phyloP scores from a whole-genome alignment of 2,113 vertebrate species.

The Istiophorus platypterus region DNA sequence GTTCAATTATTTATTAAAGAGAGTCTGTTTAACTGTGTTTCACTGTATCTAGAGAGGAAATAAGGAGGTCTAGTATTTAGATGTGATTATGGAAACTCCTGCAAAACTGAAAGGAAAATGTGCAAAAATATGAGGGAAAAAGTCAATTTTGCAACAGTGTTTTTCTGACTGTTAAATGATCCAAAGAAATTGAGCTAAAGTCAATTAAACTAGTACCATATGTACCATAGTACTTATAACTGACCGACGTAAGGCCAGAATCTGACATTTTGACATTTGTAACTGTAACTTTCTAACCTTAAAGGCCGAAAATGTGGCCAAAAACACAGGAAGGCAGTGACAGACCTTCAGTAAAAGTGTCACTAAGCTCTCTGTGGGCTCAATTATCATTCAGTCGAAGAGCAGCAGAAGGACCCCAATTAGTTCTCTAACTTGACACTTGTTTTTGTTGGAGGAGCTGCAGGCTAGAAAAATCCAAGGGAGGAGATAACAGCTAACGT shows the following conservation, averaged over 20 bases:
- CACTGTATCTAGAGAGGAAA: background rate
- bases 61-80: background rate
- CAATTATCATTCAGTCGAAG: conserved; percentile 70
- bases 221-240: background rate
- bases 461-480: conserved; percentile 21
- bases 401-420: conserved; percentile 52
- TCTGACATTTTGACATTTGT: background rate
- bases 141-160: background rate
- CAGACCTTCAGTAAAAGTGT: conserved; percentile 48
- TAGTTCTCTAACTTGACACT: conserved; percentile 55
- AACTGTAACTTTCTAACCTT: no score
- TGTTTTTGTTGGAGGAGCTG: conserved; percentile 48
- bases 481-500: conserved; percentile 43
- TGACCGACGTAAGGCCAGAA: background rate
- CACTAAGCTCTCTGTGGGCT: conserved; percentile 44
- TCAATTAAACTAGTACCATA: no score
- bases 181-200: no score
- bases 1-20: background rate
- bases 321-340: conserved; percentile 37
- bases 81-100: background rate
- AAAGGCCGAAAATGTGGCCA: conserved; percentile 33
- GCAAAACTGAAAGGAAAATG: background rate
- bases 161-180: no score
- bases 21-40: background rate
- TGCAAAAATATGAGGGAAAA: background rate